A percentile compares a stretch with the other conserved stretches of the same genome.
Evolutionary conservation across 30 jellyfish, hydroid and myxozoan species (phyloP).

Genomic region (Hydractinia echinata): DNA sequence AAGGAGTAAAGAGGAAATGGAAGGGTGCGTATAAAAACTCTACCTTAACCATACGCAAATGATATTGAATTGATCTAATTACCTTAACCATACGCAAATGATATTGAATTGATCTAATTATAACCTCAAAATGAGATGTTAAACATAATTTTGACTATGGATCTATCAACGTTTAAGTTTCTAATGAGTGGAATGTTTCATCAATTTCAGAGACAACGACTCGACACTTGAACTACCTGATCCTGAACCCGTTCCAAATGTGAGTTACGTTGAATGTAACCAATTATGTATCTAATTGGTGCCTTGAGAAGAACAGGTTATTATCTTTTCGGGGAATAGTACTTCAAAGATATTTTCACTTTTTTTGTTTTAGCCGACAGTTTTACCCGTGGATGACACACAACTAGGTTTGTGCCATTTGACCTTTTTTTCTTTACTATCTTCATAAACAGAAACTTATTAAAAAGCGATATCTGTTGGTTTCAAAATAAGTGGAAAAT

Average conservation of each 20-base stretch:
- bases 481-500: too few species aligned
- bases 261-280: not conserved
- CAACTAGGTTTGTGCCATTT: slow-evolving; percentile 5
- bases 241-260: slow-evolving; percentile 88
- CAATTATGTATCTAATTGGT: too few species aligned
- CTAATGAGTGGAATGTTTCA: not conserved
- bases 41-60: too few species aligned
- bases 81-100: too few species aligned
- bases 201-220: slow-evolving; percentile 57
- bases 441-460: too few species aligned
- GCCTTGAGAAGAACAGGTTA: not conserved
- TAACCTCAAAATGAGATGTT: too few species aligned
- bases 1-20: slow-evolving; percentile 56
- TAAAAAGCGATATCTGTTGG: too few species aligned
- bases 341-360: not conserved
- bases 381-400: slow-evolving; percentile 24
- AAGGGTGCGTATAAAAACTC: slow-evolving; percentile 2
- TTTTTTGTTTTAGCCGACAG: not conserved
- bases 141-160: too few species aligned
- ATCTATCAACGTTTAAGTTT: too few species aligned
- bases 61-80: too few species aligned
- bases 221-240: slow-evolving; percentile 71
- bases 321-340: not conserved
- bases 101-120: too few species aligned
- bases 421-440: not conserved